These are phyloP conservation scores for Liasis olivaceus DNA, from an alignment of 2,797 vertebrate species.

Conservation along the genomic window DNA sequence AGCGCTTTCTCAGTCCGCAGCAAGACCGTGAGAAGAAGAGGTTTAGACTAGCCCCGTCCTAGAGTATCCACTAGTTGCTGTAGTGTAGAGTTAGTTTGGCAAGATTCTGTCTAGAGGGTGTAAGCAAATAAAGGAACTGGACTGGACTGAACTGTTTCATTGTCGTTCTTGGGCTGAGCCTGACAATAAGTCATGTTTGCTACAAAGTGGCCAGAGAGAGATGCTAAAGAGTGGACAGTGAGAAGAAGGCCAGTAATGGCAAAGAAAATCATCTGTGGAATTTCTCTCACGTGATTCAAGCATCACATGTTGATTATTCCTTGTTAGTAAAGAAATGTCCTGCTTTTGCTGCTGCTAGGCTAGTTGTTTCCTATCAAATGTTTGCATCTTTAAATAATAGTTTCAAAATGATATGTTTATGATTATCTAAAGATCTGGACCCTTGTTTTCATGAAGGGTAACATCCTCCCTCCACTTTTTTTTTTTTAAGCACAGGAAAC, in stretches of 20 bases:
- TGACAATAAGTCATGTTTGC: background rate
- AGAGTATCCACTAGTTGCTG: too few relatives aligned
- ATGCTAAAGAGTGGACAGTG: background rate
- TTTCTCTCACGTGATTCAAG: background rate
- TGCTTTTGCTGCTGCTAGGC: background rate
- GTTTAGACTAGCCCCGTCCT: too few relatives aligned
- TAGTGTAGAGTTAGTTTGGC: too few relatives aligned
- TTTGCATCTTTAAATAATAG: background rate
- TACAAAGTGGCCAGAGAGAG: background rate
- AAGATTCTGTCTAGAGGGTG: too few relatives aligned
- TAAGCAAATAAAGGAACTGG: too few relatives aligned
- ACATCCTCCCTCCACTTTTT: background rate
- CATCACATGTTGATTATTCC: background rate
- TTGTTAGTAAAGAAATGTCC: background rate
- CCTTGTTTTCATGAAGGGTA: background rate
- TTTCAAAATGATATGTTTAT: background rate
- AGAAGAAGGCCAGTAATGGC: background rate
- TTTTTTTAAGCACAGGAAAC: background rate
- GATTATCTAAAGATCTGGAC: background rate
- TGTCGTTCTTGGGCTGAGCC: too few relatives aligned
- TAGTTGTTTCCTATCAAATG: background rate
- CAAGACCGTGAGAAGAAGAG: too few relatives aligned
- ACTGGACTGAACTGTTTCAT: too few relatives aligned
- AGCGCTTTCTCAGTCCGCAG: too few relatives aligned
- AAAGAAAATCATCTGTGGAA: background rate